Conservation (phyloP, 2,888 invertebrate species). For the Apodemia mormo region DNA sequence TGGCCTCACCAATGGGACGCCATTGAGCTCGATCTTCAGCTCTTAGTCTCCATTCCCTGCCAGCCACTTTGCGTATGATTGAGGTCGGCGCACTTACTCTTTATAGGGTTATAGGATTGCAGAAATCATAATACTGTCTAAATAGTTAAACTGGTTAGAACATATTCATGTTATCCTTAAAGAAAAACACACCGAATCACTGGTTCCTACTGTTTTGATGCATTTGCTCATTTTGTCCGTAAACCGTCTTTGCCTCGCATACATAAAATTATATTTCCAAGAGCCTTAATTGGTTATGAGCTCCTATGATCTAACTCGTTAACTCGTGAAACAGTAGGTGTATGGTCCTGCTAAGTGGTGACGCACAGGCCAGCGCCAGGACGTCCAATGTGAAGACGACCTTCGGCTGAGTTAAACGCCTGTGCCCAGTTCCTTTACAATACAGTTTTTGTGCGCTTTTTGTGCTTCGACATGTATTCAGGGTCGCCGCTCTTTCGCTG, state of each 20-base stretch:
- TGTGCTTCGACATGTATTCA: slow-evolving; percentile 21
- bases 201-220: no score
- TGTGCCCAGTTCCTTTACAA: slow-evolving; percentile 12
- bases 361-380: slow-evolving; percentile 25
- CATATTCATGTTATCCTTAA: no score
- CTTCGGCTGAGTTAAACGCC: slow-evolving; percentile 23
- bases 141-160: no score
- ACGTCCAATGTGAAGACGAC: slow-evolving; percentile 27
- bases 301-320: slow-evolving; percentile 15
- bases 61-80: no score
- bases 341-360: slow-evolving; percentile 26
- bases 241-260: not conserved
- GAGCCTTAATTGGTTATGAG: slow-evolving; percentile 7
- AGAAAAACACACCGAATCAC: no score
- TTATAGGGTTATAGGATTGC: no score
- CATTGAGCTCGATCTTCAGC: no score
- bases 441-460: slow-evolving; percentile 22
- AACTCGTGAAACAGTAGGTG: slow-evolving; percentile 15
- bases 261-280: not conserved
- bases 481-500: slow-evolving; percentile 7
- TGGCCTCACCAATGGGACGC: no score
- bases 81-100: no score
- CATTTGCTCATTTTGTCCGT: no score
- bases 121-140: no score
- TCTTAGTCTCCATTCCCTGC: no score